Evolutionary conservation across 1,140 invertebrate genomes (phyloP).

Genomic region (Listronotus oregonensis): DNA sequence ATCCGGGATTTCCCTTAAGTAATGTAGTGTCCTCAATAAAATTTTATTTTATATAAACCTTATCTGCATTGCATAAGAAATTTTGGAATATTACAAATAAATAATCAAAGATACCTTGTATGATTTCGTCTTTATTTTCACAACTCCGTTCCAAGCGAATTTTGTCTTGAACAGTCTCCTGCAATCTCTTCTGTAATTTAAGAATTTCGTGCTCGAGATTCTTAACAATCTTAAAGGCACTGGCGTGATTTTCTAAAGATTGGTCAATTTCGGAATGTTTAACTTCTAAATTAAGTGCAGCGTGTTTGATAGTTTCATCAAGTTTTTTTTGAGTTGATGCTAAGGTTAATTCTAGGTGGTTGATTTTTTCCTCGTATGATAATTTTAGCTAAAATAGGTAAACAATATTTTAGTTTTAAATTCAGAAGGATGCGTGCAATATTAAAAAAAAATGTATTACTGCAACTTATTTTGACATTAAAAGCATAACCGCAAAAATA

Average conservation of each 20-base stretch:
- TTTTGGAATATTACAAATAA: too few species aligned
- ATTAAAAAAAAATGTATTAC: too few species aligned
- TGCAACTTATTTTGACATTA: too few species aligned
- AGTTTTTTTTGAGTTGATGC: constrained; percentile 37
- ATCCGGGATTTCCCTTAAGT: too few species aligned
- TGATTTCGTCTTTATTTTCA: constrained; percentile 39
- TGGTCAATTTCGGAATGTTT: constrained; percentile 42
- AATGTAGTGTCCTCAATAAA: too few species aligned
- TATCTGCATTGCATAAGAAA: too few species aligned
- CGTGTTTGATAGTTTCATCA: constrained; percentile 33
- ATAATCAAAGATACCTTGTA: too few species aligned
- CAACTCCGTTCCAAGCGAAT: constrained; percentile 35
- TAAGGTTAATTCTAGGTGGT: constrained; percentile 40
- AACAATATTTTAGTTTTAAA: too few species aligned
- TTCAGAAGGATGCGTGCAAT: too few species aligned
- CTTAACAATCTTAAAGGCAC: constrained; percentile 42
- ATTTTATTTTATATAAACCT: too few species aligned
- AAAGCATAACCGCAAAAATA: too few species aligned
- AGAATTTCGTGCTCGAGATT: constrained; percentile 46
- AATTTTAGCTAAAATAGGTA: constrained; percentile 46
- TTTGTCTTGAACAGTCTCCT: constrained; percentile 36
- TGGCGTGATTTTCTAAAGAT: constrained; percentile 40
- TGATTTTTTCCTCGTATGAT: constrained; percentile 46
- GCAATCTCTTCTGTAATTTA: constrained; percentile 41
- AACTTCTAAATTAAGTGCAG: constrained; percentile 20